A percentile compares a stretch with the other conserved stretches of the same genome.
phyloP scores from a whole-genome alignment of 2,113 vertebrate genomes.

The Condylura cristata region DNA sequence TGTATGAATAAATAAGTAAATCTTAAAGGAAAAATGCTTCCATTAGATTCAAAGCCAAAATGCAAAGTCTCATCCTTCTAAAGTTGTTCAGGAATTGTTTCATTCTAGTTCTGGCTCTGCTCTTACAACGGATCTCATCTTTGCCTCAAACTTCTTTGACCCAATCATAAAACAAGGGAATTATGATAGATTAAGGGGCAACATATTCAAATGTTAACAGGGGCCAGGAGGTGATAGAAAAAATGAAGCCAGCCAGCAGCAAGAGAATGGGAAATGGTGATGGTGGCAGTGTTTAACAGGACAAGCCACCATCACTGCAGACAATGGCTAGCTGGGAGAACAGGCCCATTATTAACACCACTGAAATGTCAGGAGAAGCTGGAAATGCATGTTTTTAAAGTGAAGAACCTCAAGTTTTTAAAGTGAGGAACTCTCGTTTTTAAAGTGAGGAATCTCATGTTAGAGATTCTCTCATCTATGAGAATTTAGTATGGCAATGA shows the following conservation, averaged over 20 bases:
- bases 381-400: not conserved
- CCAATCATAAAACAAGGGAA: not conserved
- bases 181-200: not conserved
- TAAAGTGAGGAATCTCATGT: not conserved
- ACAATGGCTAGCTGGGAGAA: not conserved
- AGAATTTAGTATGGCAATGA: not conserved
- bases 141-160: not conserved
- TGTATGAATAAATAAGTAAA: too few relatives aligned
- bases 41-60: not conserved
- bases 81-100: not conserved
- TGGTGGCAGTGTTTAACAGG: not conserved
- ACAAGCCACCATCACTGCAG: not conserved
- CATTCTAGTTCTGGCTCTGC: not conserved
- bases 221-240: not conserved
- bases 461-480: not conserved
- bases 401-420: not conserved
- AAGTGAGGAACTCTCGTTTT: too few relatives aligned
- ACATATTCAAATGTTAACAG: not conserved
- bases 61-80: not conserved
- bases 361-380: constrained; percentile 8
- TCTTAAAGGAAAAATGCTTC: not conserved
- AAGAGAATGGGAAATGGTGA: not conserved
- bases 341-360: not conserved
- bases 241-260: not conserved
- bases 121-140: not conserved